Evolutionary conservation across 2,888 invertebrate genomes (phyloP).

Genomic region (Diachrysia chrysitis): DNA sequence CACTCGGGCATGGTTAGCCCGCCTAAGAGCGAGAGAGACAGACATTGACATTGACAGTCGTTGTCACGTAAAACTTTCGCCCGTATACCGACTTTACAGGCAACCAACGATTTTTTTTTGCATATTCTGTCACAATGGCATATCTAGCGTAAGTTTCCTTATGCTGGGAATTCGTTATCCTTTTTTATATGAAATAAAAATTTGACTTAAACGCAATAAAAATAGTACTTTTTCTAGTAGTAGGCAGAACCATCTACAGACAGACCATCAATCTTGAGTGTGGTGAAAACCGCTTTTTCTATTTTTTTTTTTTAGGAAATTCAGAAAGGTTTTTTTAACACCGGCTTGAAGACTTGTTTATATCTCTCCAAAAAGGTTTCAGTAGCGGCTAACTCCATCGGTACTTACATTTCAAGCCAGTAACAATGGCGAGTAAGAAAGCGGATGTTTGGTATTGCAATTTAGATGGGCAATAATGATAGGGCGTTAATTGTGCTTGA

Average conservation of each 20-base stretch:
- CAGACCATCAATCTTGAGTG: background rate
- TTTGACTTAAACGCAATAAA: too few species aligned
- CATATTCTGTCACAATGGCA: too few species aligned
- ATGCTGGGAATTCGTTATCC: too few species aligned
- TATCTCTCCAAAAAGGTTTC: constrained; percentile 28
- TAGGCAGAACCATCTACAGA: too few species aligned
- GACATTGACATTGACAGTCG: too few species aligned
- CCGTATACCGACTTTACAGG: too few species aligned
- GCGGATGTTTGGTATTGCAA: constrained; percentile 85
- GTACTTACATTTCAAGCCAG: constrained; percentile 61
- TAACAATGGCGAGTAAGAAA: constrained; percentile 71
- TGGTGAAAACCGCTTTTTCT: constrained; percentile 2
- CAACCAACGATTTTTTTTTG: background rate
- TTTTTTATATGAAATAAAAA: too few species aligned
- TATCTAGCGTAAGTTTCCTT: too few species aligned
- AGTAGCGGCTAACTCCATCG: constrained; percentile 33
- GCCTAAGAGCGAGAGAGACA: too few species aligned
- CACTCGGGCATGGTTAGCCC: too few species aligned
- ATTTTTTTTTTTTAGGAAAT: constrained; percentile 11
- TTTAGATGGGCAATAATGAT: constrained; percentile 83
- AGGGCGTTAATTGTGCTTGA: constrained; percentile 80
- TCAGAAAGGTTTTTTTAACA: background rate
- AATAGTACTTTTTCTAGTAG: too few species aligned
- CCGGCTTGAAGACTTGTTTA: constrained; percentile 7
- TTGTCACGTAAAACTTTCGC: too few species aligned